These are phyloP conservation scores for Python bivittatus DNA, from an alignment of 2,113 vertebrate species.

Conservation along the genomic window DNA sequence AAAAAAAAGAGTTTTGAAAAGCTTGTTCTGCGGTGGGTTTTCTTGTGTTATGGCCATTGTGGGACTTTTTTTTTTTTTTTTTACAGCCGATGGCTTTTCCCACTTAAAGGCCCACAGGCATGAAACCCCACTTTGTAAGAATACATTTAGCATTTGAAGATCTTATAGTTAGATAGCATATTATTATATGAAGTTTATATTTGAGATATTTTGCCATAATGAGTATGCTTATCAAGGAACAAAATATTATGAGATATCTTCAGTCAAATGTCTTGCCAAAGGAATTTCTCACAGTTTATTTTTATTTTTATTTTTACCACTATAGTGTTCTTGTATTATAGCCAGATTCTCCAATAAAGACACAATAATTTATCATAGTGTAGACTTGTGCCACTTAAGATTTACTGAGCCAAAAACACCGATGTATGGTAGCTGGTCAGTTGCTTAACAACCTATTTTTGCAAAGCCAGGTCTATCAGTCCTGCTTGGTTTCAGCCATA, in stretches of 20 bases:
- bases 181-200: conserved; percentile 66
- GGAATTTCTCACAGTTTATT: conserved; percentile 48
- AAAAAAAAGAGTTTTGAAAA: conserved; percentile 27
- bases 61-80: not conserved
- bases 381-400: not conserved
- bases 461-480: not conserved
- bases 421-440: not conserved
- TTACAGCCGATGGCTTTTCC: conserved; percentile 57
- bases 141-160: conserved; percentile 58
- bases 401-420: not conserved
- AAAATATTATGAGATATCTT: conserved; percentile 55
- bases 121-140: conserved; percentile 57
- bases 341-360: conserved; percentile 41
- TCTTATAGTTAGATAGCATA: conserved; percentile 61
- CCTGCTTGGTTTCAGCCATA: not conserved
- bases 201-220: conserved; percentile 66
- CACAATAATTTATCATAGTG: not conserved
- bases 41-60: conserved; percentile 21
- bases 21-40: conserved; percentile 29
- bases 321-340: conserved; percentile 51
- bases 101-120: conserved; percentile 47
- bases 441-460: not conserved
- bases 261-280: conserved; percentile 50
- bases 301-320: conserved; percentile 43
- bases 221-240: conserved; percentile 62